A percentile compares a stretch with the other conserved stretches of the same genome.
These are phyloP conservation scores for Mola mola DNA, from an alignment of 2,113 vertebrate species.

Conservation along the genomic window DNA sequence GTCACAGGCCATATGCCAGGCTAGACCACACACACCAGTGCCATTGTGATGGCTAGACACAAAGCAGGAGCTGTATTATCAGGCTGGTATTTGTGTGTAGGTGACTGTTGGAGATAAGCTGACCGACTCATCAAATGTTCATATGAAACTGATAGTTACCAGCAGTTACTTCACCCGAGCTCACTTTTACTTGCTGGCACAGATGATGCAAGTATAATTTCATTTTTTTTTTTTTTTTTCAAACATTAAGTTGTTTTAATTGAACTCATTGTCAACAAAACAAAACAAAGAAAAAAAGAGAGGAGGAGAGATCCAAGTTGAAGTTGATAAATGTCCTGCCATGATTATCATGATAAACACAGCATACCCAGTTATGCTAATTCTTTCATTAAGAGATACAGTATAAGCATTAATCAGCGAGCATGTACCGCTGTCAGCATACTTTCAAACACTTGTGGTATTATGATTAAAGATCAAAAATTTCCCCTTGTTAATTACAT, in stretches of 20 bases:
- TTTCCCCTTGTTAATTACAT: neutral
- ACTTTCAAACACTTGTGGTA: slow-evolving; percentile 23
- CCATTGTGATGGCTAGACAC: slow-evolving; percentile 70
- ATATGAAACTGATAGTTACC: slow-evolving; percentile 38
- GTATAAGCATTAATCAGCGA: slow-evolving; percentile 57
- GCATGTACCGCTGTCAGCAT: slow-evolving; percentile 31
- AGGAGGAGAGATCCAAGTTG: too few relatives aligned
- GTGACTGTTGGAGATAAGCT: slow-evolving; percentile 47
- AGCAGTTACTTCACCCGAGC: slow-evolving; percentile 19
- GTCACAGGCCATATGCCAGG: slow-evolving; percentile 77
- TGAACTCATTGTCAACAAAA: slow-evolving; percentile 8
- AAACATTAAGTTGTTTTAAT: neutral
- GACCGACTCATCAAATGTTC: slow-evolving; percentile 54
- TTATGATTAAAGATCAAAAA: slow-evolving; percentile 4
- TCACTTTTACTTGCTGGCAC: slow-evolving; percentile 15
- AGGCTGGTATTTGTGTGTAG: slow-evolving; percentile 58
- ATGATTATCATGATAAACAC: slow-evolving; percentile 30
- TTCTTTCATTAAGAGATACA: slow-evolving; percentile 48
- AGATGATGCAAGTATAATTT: too few relatives aligned
- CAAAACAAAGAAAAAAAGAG: slow-evolving; percentile 1
- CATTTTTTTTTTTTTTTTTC: too few relatives aligned
- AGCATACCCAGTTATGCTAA: slow-evolving; percentile 43
- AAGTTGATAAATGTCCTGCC: slow-evolving; percentile 20
- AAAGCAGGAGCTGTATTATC: slow-evolving; percentile 66
- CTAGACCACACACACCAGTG: slow-evolving; percentile 60